A percentile compares a stretch with the other conserved stretches of the same genome.
phyloP scores from a whole-genome alignment of 1,140 invertebrate species.

The Lasioglossum albipes region DNA sequence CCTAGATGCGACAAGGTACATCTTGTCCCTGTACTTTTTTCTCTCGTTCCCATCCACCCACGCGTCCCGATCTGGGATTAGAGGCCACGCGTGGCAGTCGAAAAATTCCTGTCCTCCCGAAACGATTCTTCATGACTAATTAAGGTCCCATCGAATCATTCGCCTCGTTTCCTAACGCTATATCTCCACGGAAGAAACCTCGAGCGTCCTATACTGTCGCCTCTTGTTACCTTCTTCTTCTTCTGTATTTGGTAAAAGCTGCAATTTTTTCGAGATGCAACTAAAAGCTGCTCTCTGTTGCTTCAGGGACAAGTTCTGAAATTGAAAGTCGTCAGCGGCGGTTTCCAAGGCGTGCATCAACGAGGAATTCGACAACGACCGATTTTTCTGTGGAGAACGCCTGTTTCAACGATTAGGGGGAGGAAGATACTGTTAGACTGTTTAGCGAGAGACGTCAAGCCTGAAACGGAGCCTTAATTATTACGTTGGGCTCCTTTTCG shows the following conservation, averaged over 20 bases:
- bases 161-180: not conserved
- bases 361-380: not conserved
- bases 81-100: too few relatives aligned
- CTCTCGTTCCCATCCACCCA: too few relatives aligned
- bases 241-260: too few relatives aligned
- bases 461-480: slow-evolving; percentile 11
- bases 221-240: too few relatives aligned
- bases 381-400: not conserved
- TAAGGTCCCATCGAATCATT: not conserved
- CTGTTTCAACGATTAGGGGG: not conserved
- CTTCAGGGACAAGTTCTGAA: too few relatives aligned
- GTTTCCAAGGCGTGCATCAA: too few relatives aligned
- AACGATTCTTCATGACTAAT: not conserved
- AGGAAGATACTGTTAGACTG: slow-evolving; percentile 21
- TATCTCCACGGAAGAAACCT: too few relatives aligned
- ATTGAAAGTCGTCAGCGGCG: not conserved
- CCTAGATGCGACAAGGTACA: slow-evolving; percentile 27
- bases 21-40: not conserved
- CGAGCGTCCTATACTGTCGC: too few relatives aligned
- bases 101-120: too few relatives aligned
- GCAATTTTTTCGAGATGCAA: too few relatives aligned
- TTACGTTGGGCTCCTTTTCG: not conserved
- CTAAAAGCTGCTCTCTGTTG: too few relatives aligned
- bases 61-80: slow-evolving; percentile 15
- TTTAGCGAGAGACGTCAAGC: slow-evolving; percentile 15